Conservation (phyloP, 2,113 vertebrate genomes). For the Otocyon megalotis region DNA sequence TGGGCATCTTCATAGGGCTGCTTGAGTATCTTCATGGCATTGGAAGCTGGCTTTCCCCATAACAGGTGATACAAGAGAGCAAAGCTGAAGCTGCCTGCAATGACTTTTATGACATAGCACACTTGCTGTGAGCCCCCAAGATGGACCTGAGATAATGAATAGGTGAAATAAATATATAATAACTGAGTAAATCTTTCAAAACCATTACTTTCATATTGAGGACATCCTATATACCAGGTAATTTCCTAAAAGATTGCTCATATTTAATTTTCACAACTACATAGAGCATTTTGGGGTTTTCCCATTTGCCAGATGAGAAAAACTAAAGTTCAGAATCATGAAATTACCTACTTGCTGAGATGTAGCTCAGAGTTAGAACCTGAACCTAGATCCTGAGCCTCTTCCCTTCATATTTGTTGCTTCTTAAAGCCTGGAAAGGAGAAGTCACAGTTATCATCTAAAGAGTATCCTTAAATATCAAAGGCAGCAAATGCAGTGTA, state of each 20-base stretch:
- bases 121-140: not conserved
- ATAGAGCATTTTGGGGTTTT: not conserved
- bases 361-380: not conserved
- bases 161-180: not conserved
- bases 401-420: not conserved
- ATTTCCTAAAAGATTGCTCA: not conserved
- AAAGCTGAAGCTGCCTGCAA: not conserved
- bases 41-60: not conserved
- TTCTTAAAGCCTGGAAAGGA: not conserved
- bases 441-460: not conserved
- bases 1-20: not conserved
- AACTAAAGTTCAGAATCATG: slow-evolving; percentile 15
- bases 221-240: not conserved
- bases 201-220: not conserved
- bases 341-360: not conserved
- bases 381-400: not conserved
- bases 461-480: slow-evolving; percentile 25
- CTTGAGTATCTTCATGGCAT: not conserved
- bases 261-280: not conserved
- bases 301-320: not conserved
- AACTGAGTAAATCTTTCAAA: slow-evolving; percentile 11
- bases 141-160: slow-evolving; percentile 14
- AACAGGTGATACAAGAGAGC: not conserved
- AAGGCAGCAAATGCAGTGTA: not conserved
- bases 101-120: not conserved